phyloP scores from a whole-genome alignment of 2,797 vertebrate genomes.

The Meriones psammophilus region DNA sequence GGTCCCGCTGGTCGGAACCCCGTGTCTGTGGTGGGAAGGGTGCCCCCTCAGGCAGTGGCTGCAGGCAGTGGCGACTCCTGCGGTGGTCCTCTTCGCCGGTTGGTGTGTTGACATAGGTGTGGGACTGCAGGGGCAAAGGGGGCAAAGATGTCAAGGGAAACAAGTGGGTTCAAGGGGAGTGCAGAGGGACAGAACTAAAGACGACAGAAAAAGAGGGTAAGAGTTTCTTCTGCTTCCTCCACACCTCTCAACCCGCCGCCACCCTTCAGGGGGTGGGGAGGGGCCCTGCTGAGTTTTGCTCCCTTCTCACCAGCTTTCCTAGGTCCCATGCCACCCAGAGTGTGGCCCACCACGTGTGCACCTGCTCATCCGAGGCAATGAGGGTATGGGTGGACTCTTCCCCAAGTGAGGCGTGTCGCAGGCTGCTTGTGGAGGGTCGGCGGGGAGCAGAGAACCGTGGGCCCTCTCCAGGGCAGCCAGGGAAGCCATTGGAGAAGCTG shows the following conservation, averaged over 20 bases:
- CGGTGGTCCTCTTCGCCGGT: constrained; percentile 94
- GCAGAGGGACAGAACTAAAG: background rate
- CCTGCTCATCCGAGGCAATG: constrained; percentile 97
- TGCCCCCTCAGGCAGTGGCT: constrained; percentile 94
- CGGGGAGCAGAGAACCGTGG: constrained; percentile 87
- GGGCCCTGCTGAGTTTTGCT: background rate
- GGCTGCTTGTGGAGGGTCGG: constrained; percentile 87
- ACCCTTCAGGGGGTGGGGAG: background rate
- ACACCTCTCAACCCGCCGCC: background rate
- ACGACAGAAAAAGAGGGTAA: background rate
- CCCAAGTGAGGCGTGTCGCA: constrained; percentile 92
- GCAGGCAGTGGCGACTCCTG: constrained; percentile 94
- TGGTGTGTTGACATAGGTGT: constrained; percentile 98
- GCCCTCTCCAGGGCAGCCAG: constrained; percentile 93
- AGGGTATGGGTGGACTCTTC: constrained; percentile 96
- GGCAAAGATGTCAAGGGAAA: background rate
- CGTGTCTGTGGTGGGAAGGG: constrained; percentile 91
- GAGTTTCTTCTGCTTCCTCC: background rate
- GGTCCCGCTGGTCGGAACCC: constrained; percentile 92
- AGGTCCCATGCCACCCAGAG: background rate
- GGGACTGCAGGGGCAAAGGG: constrained; percentile 90
- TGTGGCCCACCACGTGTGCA: constrained; percentile 80
- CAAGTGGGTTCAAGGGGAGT: background rate
- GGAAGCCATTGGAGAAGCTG: constrained; percentile 97
- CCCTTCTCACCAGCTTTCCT: background rate